Percentiles rank a stretch among this genome's conserved stretches.
Evolutionary conservation across 2,113 vertebrate genomes (phyloP).

Genomic region (Alligator sinensis): DNA sequence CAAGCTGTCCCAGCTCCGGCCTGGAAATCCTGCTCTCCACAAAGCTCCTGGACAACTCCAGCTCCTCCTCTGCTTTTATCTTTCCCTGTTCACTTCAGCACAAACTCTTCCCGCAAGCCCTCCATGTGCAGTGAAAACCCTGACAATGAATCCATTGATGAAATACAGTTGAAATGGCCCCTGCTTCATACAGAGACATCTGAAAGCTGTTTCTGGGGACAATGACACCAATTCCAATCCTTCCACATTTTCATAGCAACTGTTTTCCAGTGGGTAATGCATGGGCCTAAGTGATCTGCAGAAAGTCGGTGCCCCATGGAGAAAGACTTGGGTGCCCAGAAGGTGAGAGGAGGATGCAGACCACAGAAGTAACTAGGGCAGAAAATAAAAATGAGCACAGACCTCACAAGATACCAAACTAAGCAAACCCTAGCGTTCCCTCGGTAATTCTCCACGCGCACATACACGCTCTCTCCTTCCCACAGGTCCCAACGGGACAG

Average conservation of each 20-base stretch:
- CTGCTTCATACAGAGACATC: not conserved
- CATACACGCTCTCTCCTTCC: not conserved
- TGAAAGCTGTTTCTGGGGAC: not conserved
- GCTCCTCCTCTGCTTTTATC: not conserved
- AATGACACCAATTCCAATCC: accelerated
- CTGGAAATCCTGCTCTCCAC: not conserved
- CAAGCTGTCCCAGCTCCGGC: not conserved
- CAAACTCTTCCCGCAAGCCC: not conserved
- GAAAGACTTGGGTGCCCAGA: not conserved
- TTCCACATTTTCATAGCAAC: not conserved
- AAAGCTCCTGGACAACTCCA: not conserved
- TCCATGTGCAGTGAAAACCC: not conserved
- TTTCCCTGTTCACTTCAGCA: slow-evolving; percentile 2
- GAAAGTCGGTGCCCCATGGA: accelerated
- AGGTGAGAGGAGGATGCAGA: slow-evolving; percentile 14
- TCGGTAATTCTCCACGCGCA: not conserved
- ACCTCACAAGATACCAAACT: not conserved
- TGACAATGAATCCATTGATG: not conserved
- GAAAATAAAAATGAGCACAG: not conserved
- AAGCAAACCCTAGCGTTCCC: not conserved
- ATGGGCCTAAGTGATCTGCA: not conserved
- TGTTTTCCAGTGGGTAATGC: not conserved
- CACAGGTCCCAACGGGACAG: not conserved
- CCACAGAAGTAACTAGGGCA: not conserved
- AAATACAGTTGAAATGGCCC: not conserved